phyloP scores from a whole-genome alignment of 1,140 invertebrate species.

The Nixonia krombeini region DNA sequence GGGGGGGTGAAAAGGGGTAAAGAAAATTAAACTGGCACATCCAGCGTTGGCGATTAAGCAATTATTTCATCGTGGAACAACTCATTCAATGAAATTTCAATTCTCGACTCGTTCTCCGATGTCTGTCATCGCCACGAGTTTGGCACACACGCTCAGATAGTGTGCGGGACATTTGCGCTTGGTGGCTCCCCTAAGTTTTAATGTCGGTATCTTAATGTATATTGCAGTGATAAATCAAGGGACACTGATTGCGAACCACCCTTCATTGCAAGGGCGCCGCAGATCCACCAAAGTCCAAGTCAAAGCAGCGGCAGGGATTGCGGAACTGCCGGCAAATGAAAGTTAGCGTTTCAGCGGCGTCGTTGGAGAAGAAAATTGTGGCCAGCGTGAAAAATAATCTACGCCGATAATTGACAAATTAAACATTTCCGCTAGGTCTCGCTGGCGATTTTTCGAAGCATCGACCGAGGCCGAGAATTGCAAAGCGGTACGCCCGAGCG shows the following conservation, averaged over 20 bases:
- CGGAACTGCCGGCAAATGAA: constrained; percentile 10
- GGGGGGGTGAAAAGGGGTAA: too few species aligned
- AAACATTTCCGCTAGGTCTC: too few species aligned
- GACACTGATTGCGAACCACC: constrained; percentile 69
- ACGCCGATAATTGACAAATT: too few species aligned
- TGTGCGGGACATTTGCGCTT: constrained; percentile 25
- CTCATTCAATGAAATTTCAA: constrained; percentile 37
- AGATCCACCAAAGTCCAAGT: constrained; percentile 24
- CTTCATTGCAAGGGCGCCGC: constrained; percentile 43
- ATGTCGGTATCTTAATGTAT: constrained; percentile 72
- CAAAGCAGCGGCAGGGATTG: constrained; percentile 1
- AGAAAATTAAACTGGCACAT: not conserved
- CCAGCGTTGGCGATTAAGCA: constrained; percentile 15
- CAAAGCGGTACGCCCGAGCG: not conserved
- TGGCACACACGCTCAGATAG: not conserved
- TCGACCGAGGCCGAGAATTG: too few species aligned
- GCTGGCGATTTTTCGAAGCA: too few species aligned
- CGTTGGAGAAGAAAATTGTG: too few species aligned
- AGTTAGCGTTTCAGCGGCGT: constrained; percentile 23
- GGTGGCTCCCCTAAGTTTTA: constrained; percentile 68
- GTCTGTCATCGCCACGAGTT: constrained; percentile 53
- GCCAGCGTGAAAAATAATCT: too few species aligned
- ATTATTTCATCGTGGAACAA: constrained; percentile 21
- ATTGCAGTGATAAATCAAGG: constrained; percentile 70
- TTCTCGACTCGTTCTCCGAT: not conserved